phyloP scores from a whole-genome alignment of 1,140 invertebrate species.

The Drosophila mojavensis region DNA sequence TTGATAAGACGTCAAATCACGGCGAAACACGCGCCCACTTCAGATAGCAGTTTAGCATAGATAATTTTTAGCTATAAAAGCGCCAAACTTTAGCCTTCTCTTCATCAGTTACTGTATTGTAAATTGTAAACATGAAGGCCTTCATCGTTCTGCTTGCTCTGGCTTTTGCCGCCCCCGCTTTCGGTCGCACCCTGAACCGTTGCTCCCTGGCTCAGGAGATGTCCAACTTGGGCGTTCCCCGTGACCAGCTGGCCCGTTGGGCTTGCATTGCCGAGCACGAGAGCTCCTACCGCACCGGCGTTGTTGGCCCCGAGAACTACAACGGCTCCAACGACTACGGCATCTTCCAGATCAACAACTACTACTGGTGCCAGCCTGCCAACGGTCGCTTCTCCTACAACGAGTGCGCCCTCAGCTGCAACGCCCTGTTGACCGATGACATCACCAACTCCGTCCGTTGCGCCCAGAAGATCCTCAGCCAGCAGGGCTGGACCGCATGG shows the following conservation, averaged over 20 bases:
- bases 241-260: slow-evolving; percentile 57
- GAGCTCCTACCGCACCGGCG: slow-evolving; percentile 65
- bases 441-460: slow-evolving; percentile 71
- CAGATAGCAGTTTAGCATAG: slow-evolving; percentile 20
- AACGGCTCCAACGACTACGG: slow-evolving; percentile 77
- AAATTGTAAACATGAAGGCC: slow-evolving; percentile 55
- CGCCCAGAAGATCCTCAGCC: slow-evolving; percentile 60
- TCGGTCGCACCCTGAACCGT: slow-evolving; percentile 69
- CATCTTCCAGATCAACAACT: slow-evolving; percentile 78
- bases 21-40: slow-evolving; percentile 24
- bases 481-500: slow-evolving; percentile 78
- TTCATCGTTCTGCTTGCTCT: slow-evolving; percentile 61
- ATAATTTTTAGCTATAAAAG: slow-evolving; percentile 58
- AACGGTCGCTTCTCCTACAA: slow-evolving; percentile 67
- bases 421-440: slow-evolving; percentile 60
- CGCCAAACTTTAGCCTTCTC: not conserved
- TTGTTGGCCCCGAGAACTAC: slow-evolving; percentile 56
- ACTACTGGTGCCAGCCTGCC: slow-evolving; percentile 73
- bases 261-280: slow-evolving; percentile 72
- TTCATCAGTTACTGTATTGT: slow-evolving; percentile 47
- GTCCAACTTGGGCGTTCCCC: slow-evolving; percentile 66
- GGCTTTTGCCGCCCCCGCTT: slow-evolving; percentile 59
- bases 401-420: slow-evolving; percentile 65
- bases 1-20: not conserved
- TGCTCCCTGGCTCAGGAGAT: slow-evolving; percentile 80